Percentiles rank a stretch among this genome's conserved stretches.
phyloP scores from a whole-genome alignment of 2,797 vertebrate species.

The Phrynocephalus vlangalii region DNA sequence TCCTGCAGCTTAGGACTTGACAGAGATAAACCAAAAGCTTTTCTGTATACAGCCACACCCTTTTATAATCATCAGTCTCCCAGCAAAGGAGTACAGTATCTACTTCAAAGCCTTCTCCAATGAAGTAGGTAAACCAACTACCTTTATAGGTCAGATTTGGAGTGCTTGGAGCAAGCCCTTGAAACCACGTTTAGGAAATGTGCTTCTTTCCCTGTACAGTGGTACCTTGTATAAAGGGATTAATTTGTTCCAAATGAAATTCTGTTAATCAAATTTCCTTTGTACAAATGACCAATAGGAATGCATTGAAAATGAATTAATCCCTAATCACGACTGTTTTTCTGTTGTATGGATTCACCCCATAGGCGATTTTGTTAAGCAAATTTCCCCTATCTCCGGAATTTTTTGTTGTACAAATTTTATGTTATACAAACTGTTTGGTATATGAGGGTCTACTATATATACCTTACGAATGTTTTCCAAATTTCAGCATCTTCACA shows the following conservation, averaged over 20 bases:
- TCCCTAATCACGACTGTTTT: too few species aligned
- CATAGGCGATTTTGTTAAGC: too few species aligned
- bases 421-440: too few species aligned
- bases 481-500: conserved; percentile 68
- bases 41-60: background rate
- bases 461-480: conserved; percentile 18
- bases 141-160: background rate
- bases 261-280: too few species aligned
- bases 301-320: too few species aligned
- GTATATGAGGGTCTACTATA: too few species aligned
- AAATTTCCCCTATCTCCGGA: too few species aligned
- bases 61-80: background rate
- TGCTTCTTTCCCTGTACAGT: background rate
- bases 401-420: too few species aligned
- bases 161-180: background rate
- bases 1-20: background rate
- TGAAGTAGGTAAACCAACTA: background rate
- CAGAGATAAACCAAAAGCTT: background rate
- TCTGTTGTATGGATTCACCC: too few species aligned
- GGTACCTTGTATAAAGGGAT: too few species aligned
- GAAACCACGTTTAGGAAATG: background rate
- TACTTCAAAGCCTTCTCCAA: background rate
- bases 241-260: too few species aligned
- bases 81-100: background rate
- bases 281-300: too few species aligned